Conservation (phyloP, 1,140 invertebrate species). For the Brachystomella parvula region DNA sequence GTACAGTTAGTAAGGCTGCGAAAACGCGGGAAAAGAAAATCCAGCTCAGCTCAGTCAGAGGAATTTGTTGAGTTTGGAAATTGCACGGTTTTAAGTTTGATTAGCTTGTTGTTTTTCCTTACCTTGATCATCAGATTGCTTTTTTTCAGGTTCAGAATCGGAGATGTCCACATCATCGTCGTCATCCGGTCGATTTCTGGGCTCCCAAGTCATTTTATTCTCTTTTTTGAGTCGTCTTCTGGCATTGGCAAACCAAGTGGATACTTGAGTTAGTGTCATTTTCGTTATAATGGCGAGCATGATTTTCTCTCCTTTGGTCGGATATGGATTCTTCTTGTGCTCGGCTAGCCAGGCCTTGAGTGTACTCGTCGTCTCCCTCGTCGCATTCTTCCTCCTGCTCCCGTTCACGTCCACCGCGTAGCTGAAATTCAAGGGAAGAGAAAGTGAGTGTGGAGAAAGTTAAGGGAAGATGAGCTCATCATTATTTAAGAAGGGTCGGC, state of each 20-base stretch:
- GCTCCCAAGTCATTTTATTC: constrained; percentile 62
- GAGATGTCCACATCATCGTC: constrained; percentile 41
- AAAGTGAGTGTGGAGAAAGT: neutral
- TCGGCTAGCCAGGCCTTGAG: constrained; percentile 87
- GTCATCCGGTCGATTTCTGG: constrained; percentile 49
- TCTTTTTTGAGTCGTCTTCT: constrained; percentile 57
- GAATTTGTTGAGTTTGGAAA: no score
- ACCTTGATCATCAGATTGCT: constrained; percentile 39
- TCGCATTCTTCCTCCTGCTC: constrained; percentile 90
- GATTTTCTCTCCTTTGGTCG: constrained; percentile 59
- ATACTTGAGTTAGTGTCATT: constrained; percentile 58
- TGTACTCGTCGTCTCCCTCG: constrained; percentile 91
- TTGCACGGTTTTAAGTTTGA: no score
- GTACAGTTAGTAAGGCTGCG: no score
- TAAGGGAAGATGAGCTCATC: no score
- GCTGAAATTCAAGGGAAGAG: constrained; percentile 50
- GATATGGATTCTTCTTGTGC: constrained; percentile 57
- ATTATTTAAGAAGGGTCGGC: neutral
- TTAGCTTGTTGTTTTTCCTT: no score
- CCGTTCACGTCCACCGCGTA: constrained; percentile 86
- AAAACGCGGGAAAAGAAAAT: no score
- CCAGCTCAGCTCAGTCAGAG: no score
- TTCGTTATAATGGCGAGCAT: constrained; percentile 58
- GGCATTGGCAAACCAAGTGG: constrained; percentile 64
- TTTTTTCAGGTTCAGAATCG: constrained; percentile 32